Evolutionary conservation across 2,888 invertebrate species (phyloP).

Genomic region (Lithophane socia): DNA sequence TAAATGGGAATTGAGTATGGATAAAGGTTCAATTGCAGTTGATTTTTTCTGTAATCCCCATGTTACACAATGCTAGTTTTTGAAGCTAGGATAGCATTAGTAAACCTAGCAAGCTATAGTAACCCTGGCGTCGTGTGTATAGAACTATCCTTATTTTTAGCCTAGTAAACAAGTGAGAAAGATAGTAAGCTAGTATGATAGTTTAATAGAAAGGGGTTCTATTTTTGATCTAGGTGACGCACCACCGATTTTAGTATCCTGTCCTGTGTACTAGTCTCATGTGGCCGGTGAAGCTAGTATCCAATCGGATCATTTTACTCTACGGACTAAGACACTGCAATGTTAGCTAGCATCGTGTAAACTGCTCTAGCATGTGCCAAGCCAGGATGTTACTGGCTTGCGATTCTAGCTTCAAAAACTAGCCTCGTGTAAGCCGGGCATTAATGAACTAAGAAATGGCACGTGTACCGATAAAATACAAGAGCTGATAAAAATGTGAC

Average conservation of each 20-base stretch:
- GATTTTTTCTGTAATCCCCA: not conserved
- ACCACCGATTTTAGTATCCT: not conserved
- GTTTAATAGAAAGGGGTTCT: not conserved
- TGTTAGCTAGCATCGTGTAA: not conserved
- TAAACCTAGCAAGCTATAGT: not conserved
- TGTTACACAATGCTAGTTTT: not conserved
- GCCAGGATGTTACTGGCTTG: not conserved
- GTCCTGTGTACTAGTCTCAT: not conserved
- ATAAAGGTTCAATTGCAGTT: slow-evolving; percentile 2
- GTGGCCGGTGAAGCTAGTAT: not conserved
- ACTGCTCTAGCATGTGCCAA: no score
- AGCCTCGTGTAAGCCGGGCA: not conserved
- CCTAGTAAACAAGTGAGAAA: no score
- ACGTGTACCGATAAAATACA: slow-evolving; percentile 14
- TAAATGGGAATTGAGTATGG: not conserved
- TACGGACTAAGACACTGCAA: not conserved
- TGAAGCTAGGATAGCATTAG: not conserved
- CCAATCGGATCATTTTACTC: not conserved
- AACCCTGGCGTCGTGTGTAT: no score
- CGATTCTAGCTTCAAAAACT: not conserved
- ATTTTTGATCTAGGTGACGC: not conserved
- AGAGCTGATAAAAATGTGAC: slow-evolving; percentile 11
- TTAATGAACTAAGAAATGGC: not conserved
- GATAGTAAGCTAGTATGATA: no score
- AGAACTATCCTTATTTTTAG: no score